Base-by-base conservation (phyloP, 2,113 vertebrate genomes). In the Sarotherodon lohbergeri region DNA sequence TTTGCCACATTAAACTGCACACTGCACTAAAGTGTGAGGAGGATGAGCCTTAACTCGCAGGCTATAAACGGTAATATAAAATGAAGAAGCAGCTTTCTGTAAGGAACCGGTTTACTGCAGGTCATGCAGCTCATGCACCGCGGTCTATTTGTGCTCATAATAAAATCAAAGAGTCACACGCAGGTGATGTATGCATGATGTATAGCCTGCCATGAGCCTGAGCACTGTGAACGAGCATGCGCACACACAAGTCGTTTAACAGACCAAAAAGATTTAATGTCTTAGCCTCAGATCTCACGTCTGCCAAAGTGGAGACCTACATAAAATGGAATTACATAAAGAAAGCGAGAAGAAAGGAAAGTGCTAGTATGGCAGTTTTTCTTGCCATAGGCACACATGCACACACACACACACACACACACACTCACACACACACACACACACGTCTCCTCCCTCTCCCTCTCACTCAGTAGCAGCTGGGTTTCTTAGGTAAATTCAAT, bases 401-500 rank as follows among this genome's bases (percentile, higher is more conserved):
- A 48, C 46, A 50, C 48, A 19, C 48, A n/a, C 50, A n/a, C 50
- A 1, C 50, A 86, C 86, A 68, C 87, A 82, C 19, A 80, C 32
- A 54, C 52, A 85, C 56, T 68, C 59, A 50, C 59, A 56, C 48
- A 48, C 34, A 66, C 87, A 83, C 22, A 82, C 32, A 59, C 56
- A 86, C 63, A 79, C 41, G 55, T 81, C 82, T 36, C 39, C 61
- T 71, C 27, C 66, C 13, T 52, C 50, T 81, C 80, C 22, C 24
- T 76, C 76, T 82, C 22, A 73, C 80, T 81, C 88, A 90, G 50
- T 94, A 89, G 61, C 86, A 88, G 91, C 83, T 94, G 86, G 82
- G 91, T 71, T 29, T 82, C 83, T 95, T 89, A 92, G 92, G 88
- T 86, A 94, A 94, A 93, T 89, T 85, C 86, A 90, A 94, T 95